Percentiles rank a stretch among this genome's conserved stretches.
Evolutionary conservation across 1,140 invertebrate species (phyloP).

Genomic region (Neocloeon triangulifer): DNA sequence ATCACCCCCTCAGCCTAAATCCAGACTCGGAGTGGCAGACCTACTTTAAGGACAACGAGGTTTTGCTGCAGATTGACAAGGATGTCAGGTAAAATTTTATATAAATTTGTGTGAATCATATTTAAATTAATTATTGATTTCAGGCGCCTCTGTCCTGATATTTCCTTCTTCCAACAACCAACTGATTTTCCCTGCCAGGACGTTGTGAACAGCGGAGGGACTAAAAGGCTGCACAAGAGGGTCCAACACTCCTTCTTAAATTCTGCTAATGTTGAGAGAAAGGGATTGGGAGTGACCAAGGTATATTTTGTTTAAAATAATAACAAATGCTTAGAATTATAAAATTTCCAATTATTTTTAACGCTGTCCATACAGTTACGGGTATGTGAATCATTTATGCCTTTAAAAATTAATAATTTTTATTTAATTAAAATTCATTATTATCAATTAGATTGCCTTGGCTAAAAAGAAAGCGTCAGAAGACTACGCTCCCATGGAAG

Average conservation of each 20-base stretch:
- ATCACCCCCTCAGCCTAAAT: slow-evolving; percentile 84
- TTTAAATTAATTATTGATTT: slow-evolving; percentile 11
- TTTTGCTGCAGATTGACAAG: slow-evolving; percentile 89
- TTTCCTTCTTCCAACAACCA: slow-evolving; percentile 88
- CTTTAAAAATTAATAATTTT: too few species aligned
- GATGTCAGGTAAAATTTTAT: slow-evolving; percentile 48
- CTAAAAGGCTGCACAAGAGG: slow-evolving; percentile 60
- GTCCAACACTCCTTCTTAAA: slow-evolving; percentile 68
- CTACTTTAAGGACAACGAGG: slow-evolving; percentile 93
- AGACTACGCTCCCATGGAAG: slow-evolving; percentile 57
- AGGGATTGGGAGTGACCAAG: slow-evolving; percentile 75
- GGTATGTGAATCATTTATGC: too few species aligned
- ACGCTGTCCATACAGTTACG: too few species aligned
- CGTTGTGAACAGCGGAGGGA: slow-evolving; percentile 46
- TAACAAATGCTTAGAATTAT: too few species aligned
- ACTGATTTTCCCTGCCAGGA: slow-evolving; percentile 62
- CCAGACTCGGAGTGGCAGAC: slow-evolving; percentile 85
- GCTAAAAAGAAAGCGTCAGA: slow-evolving; percentile 39
- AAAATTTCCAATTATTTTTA: too few species aligned
- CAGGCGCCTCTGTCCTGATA: slow-evolving; percentile 78
- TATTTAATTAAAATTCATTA: too few species aligned
- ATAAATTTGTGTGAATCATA: neutral
- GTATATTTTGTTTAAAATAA: too few species aligned
- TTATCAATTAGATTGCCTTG: slow-evolving; percentile 35
- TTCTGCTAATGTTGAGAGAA: slow-evolving; percentile 67